Percentiles rank a stretch among this genome's conserved stretches.
These are phyloP conservation scores for Threskiornis aethiopicus DNA, from an alignment of 2,797 vertebrate genomes.

Conservation along the genomic window DNA sequence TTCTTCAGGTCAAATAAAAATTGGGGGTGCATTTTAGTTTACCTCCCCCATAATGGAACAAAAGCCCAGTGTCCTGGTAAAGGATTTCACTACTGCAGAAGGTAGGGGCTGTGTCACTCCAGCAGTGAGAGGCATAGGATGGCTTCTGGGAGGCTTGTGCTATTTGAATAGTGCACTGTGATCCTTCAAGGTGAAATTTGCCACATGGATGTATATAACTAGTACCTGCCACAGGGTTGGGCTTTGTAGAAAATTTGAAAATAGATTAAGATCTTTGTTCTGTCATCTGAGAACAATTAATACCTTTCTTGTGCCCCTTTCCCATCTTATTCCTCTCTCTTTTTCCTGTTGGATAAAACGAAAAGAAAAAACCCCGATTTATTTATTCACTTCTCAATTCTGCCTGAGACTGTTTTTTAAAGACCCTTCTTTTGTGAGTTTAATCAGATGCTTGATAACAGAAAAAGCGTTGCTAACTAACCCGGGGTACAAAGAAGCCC, in stretches of 20 bases:
- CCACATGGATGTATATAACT: not conserved
- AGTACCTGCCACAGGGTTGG: not conserved
- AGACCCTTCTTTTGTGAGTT: slow-evolving; percentile 36
- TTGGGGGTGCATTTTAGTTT: not conserved
- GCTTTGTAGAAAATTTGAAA: not conserved
- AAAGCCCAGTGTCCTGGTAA: not conserved
- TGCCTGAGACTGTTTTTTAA: slow-evolving; percentile 10
- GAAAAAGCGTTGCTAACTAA: slow-evolving; percentile 57
- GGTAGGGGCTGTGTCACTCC: not conserved
- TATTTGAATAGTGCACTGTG: fast-evolving
- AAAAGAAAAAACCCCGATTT: not conserved
- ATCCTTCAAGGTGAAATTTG: not conserved
- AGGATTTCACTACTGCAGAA: not conserved
- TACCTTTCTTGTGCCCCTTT: not conserved
- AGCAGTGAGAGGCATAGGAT: not conserved
- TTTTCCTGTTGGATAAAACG: not conserved
- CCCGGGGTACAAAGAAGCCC: slow-evolving; percentile 22
- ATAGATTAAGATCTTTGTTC: not conserved
- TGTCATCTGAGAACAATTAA: not conserved
- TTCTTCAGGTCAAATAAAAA: not conserved
- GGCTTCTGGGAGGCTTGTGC: not conserved
- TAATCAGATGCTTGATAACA: slow-evolving; percentile 65
- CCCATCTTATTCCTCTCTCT: not conserved
- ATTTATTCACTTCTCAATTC: slow-evolving; percentile 21
- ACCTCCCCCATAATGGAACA: not conserved